Base-by-base conservation (phyloP, 2,113 vertebrate genomes). In the Myiozetetes cayanensis region DNA sequence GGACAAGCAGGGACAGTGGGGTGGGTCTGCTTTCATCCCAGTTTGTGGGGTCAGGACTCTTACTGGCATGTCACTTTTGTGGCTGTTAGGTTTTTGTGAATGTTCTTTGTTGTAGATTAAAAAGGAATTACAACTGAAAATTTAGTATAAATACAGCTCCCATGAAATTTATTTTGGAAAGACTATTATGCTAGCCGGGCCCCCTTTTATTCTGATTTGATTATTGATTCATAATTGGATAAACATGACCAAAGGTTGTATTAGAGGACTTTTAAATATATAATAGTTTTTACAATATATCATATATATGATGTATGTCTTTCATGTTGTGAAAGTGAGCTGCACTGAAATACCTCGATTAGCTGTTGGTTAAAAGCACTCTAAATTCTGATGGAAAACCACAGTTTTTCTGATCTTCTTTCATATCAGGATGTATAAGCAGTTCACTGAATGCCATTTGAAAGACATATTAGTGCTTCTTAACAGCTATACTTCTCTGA, bases 211-310 rank as follows among this genome's bases (percentile, higher is more conserved):
- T 74, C 62, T 80, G 75, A 94, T 82, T 59, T 92, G 62, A 66
- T 90, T 94, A 71, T 84, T 87, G 92, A 90, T 52, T 91, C 14
- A 67, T 94, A 92, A 88, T 46, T 96, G 81, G 94, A 91, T 96
- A 80, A 82, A 71, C 27, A n/a, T 89, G 43, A 93, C 75, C 41
- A 87, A 87, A 95, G 19, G 49, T 94, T 86, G 30, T 63, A 90
- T 81, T 96, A 87, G 52, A 94, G 88, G 63, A 6, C 39, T 17
- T 91, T 93, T 91, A 46, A 22, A 23, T 85, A 59, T 78, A 43
- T 58, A 74, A 44, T 25, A 75, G 7, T 65, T 83, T 95, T 78
- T 53, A 28, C 5, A 70, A 1, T 78, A 44, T 76, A 63, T 88
- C 55, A 67, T 53, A 35, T 90, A 20, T 87, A 27, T 86, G 15